Evolutionary conservation across 2,888 invertebrate species (phyloP), one percentile per base, ranked within the genome.

Genomic region (Sarcophaga variegata): DNA sequence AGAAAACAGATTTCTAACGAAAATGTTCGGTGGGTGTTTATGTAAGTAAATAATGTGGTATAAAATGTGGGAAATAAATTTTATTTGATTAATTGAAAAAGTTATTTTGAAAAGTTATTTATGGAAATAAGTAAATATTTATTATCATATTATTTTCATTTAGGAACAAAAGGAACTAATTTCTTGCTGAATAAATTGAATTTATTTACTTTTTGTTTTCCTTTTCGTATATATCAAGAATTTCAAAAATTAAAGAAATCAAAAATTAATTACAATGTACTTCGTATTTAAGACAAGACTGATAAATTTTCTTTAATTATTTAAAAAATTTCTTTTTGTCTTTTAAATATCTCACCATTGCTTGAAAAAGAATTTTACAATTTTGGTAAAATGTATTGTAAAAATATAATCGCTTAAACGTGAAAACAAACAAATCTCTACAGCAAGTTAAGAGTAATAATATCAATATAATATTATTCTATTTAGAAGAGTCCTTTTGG

Each of bases 401-500:
- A 25, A 49, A 17, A 49, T 75, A 63, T 12, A 22, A 17, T 37
- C 45, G 62, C 14, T 14, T 10, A 37, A 60, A 60, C 5, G 27
- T n/a, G 12, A 37, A 37, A n/a, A 62, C 37, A 47, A 67, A 60
- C 17, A 60, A 25, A 67, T 54, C 45, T 85, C 22, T 54, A 74
- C 62, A 66, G 4, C 72, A 80, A 66, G 60, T 81, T 74, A 81
- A 74, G 66, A 74, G 60, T 74, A 81, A 74, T 81, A 74, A 81
- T 74, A 74, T 66, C 66, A 67, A 74, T 74, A 60, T 81, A 20
- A 47, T 81, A 60, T 72, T 60, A 74, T 81, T 60, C 12, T 74
- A 45, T 59, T 72, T 62, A 74, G 12, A 74, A 74, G 12, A 74
- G 60, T 27, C 74, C 72, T 81, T 80, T n/a, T 60, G 81, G 81